phyloP scores from a whole-genome alignment of 2,888 invertebrate genomes.

The Macrophya alboannulata region DNA sequence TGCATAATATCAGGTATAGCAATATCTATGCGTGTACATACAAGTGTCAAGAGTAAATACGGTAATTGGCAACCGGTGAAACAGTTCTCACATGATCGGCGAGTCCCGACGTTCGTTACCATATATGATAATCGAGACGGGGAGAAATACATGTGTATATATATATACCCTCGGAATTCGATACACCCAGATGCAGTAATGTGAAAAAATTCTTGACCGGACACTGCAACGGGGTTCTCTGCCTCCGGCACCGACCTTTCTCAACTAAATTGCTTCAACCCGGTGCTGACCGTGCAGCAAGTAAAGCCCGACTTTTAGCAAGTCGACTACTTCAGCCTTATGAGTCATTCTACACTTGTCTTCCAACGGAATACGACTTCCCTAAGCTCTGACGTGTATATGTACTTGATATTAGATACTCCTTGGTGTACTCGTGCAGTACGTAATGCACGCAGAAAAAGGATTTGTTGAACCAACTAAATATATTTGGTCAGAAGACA shows the following conservation, averaged over 20 bases:
- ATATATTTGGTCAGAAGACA: too few species aligned
- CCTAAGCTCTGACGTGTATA: not conserved
- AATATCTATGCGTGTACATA: not conserved
- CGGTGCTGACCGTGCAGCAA: not conserved
- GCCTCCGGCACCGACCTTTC: slow-evolving; percentile 10
- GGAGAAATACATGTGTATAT: too few species aligned
- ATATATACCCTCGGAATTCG: not conserved
- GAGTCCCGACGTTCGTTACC: not conserved
- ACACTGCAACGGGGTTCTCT: not conserved
- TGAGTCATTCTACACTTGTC: not conserved
- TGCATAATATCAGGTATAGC: not conserved
- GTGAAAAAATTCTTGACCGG: not conserved
- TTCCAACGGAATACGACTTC: not conserved
- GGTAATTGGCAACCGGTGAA: not conserved
- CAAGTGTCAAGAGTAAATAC: not conserved
- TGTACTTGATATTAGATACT: not conserved
- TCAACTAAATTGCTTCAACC: not conserved
- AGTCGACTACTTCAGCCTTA: not conserved
- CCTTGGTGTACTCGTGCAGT: slow-evolving; percentile 11
- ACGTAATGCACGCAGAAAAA: too few species aligned
- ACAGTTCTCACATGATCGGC: not conserved
- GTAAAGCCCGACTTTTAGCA: not conserved
- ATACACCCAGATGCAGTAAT: not conserved
- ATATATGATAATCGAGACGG: not conserved
- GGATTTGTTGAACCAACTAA: too few species aligned